Conservation (phyloP, 1,140 invertebrate genomes). For the Nasonia giraulti region DNA sequence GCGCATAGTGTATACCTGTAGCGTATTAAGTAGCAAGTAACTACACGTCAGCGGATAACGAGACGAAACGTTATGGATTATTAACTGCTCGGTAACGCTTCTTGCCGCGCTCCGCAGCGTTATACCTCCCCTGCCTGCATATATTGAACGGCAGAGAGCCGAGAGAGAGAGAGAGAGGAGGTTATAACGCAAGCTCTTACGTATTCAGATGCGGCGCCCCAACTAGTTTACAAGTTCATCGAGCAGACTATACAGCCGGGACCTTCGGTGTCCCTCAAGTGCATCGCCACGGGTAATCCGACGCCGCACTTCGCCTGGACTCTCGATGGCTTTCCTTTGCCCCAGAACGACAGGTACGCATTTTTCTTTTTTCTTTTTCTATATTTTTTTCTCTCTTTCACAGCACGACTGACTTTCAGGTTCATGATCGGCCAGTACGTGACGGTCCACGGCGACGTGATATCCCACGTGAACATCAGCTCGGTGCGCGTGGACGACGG, state of each 20-base stretch:
- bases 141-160: background rate
- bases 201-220: slow-evolving; percentile 84
- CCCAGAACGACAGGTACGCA: slow-evolving; percentile 77
- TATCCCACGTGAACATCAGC: slow-evolving; percentile 95
- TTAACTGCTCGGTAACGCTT: slow-evolving; percentile 1
- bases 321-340: slow-evolving; percentile 89
- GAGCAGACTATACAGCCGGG: slow-evolving; percentile 93
- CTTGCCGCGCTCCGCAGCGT: background rate
- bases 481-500: slow-evolving; percentile 92
- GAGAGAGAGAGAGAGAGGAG: background rate
- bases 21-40: background rate
- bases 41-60: slow-evolving; percentile 1
- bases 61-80: slow-evolving; percentile 29
- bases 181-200: slow-evolving; percentile 25
- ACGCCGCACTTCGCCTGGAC: slow-evolving; percentile 92
- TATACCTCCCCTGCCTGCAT: background rate
- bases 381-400: background rate
- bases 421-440: slow-evolving; percentile 94
- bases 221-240: slow-evolving; percentile 91
- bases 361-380: background rate
- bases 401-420: slow-evolving; percentile 69
- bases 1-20: too few species aligned
- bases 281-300: slow-evolving; percentile 92
- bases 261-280: slow-evolving; percentile 90
- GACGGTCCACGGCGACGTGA: slow-evolving; percentile 92